phyloP scores from a whole-genome alignment of 2,113 vertebrate species.

The Istiophorus platypterus region DNA sequence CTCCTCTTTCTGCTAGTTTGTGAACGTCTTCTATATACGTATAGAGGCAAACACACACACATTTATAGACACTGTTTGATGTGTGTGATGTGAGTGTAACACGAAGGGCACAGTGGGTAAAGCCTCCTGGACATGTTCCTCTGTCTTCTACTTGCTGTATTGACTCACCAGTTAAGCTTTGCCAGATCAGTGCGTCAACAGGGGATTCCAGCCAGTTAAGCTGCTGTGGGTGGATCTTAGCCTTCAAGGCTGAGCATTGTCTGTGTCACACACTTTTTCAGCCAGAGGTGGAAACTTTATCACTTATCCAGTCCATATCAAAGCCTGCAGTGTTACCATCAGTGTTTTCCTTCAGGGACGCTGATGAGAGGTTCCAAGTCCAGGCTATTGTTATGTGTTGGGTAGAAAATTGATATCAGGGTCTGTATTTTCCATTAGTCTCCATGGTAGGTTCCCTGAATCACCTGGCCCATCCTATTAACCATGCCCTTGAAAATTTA shows the following conservation, averaged over 20 bases:
- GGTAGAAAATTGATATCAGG: conserved; percentile 18
- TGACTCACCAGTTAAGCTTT: conserved; percentile 52
- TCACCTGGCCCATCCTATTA: conserved; percentile 30
- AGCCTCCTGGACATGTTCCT: conserved; percentile 41
- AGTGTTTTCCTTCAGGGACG: conserved; percentile 56
- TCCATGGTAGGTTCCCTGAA: conserved; percentile 37
- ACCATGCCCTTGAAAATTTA: not conserved
- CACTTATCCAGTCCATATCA: conserved; percentile 45
- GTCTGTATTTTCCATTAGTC: conserved; percentile 36
- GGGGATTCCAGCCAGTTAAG: conserved; percentile 70
- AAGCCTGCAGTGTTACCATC: conserved; percentile 31
- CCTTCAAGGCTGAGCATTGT: conserved; percentile 55
- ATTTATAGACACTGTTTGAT: not conserved
- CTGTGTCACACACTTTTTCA: conserved; percentile 35
- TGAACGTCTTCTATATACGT: not conserved
- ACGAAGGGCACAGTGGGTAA: conserved; percentile 18
- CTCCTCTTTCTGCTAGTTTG: not conserved
- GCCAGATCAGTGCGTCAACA: conserved; percentile 57
- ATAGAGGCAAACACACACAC: not conserved
- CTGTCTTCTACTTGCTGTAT: conserved; percentile 31
- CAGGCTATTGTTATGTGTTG: conserved; percentile 47
- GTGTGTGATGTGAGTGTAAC: not conserved
- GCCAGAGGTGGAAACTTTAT: conserved; percentile 55
- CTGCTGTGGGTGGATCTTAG: conserved; percentile 65
- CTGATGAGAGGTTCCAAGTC: conserved; percentile 49